Conservation (phyloP, 2,113 vertebrate species). For the Elephas maximus region DNA sequence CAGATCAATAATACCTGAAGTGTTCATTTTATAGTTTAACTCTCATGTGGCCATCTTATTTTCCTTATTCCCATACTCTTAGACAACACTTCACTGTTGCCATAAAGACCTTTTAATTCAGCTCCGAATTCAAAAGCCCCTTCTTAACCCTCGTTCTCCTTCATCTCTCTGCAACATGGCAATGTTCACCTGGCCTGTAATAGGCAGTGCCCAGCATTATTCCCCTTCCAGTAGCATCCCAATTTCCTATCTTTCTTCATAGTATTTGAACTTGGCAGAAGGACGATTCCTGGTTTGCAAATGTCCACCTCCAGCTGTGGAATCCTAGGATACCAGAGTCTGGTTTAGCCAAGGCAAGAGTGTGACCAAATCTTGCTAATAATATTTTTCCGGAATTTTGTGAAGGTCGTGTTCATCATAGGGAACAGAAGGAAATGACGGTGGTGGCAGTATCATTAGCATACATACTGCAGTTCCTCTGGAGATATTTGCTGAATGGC, state of each 20-base stretch:
- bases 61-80: background rate
- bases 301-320: background rate
- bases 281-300: background rate
- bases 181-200: background rate
- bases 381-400: background rate
- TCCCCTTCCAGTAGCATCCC: background rate
- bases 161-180: background rate
- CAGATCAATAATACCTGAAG: background rate
- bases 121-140: background rate
- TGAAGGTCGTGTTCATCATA: background rate
- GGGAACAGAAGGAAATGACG: background rate
- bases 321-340: background rate
- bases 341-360: background rate
- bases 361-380: background rate
- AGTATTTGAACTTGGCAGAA: background rate
- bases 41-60: background rate
- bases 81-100: background rate
- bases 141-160: background rate
- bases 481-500: background rate
- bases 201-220: background rate
- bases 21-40: background rate
- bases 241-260: background rate
- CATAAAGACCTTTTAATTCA: background rate
- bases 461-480: background rate
- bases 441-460: background rate